Percentiles rank a stretch among this genome's conserved stretches.
Conservation (phyloP, 1,140 invertebrate genomes). For the Zaprionus davidi region DNA sequence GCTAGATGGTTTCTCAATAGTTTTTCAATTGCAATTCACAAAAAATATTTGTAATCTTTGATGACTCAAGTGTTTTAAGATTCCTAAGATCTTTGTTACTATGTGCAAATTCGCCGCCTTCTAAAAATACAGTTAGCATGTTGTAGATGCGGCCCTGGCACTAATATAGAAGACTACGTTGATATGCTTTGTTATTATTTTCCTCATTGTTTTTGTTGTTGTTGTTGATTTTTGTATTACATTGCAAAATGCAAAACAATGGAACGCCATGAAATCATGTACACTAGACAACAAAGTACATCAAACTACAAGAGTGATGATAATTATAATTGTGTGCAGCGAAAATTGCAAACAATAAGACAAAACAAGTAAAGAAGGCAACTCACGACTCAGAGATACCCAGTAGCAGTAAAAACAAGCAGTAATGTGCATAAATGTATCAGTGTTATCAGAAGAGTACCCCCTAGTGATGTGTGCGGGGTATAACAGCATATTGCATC, state of each 20-base stretch:
- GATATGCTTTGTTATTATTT: slow-evolving; percentile 24
- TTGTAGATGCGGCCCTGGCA: slow-evolving; percentile 22
- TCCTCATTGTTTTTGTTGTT: slow-evolving; percentile 30
- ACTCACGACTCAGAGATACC: neutral
- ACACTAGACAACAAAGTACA: slow-evolving; percentile 26
- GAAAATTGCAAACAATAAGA: slow-evolving; percentile 40
- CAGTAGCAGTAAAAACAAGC: neutral
- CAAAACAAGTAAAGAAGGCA: neutral
- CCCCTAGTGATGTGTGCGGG: neutral
- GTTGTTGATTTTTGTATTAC: slow-evolving; percentile 36
- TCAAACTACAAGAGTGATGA: slow-evolving; percentile 22
- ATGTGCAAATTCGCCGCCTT: slow-evolving; percentile 6
- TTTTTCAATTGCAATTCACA: neutral
- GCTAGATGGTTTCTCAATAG: neutral
- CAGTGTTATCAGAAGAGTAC: neutral
- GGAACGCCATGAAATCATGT: slow-evolving; percentile 39
- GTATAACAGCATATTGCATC: neutral
- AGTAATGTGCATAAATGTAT: neutral
- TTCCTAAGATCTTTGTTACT: slow-evolving; percentile 8
- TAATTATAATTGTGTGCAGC: slow-evolving; percentile 47
- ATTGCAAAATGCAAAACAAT: slow-evolving; percentile 54
- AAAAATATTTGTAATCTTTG: neutral
- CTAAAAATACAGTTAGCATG: slow-evolving; percentile 4
- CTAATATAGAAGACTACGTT: slow-evolving; percentile 12
- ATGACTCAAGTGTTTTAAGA: neutral